phyloP scores from a whole-genome alignment of 1,140 invertebrate genomes.

The Cepaea nemoralis region DNA sequence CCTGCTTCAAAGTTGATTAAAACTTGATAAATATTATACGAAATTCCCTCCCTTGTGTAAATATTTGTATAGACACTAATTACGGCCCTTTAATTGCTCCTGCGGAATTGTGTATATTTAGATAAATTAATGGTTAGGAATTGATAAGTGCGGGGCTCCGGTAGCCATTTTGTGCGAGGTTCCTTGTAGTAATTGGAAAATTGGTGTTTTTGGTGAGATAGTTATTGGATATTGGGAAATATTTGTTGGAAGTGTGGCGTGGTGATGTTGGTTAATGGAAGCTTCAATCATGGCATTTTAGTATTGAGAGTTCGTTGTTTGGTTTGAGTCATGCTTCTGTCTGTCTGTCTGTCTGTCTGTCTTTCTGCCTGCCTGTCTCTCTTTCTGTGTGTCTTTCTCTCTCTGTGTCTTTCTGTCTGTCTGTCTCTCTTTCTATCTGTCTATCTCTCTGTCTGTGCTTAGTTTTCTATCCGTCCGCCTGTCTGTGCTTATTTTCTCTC shows the following conservation, averaged over 20 bases:
- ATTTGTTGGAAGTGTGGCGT: too few relatives aligned
- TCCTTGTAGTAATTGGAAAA: background rate
- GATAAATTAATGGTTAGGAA: background rate
- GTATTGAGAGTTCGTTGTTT: too few relatives aligned
- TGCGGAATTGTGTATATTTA: background rate
- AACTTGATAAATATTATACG: constrained; percentile 10
- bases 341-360: background rate
- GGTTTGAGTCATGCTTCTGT: background rate
- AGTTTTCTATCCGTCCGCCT: background rate
- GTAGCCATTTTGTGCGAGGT: background rate
- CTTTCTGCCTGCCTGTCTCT: background rate
- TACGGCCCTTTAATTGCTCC: background rate
- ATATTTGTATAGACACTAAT: constrained; percentile 11
- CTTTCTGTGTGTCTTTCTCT: background rate
- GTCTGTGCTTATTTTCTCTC: background rate
- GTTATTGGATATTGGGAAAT: too few relatives aligned
- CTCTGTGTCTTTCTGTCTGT: background rate
- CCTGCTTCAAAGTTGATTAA: background rate
- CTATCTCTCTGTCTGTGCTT: background rate
- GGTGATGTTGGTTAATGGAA: too few relatives aligned
- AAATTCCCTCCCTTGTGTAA: background rate
- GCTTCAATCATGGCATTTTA: too few relatives aligned
- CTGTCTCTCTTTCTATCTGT: background rate
- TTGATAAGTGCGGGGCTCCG: background rate
- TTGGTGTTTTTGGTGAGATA: too few relatives aligned